Evolutionary conservation across 2,113 vertebrate genomes (phyloP).

Genomic region (Mirounga angustirostris): DNA sequence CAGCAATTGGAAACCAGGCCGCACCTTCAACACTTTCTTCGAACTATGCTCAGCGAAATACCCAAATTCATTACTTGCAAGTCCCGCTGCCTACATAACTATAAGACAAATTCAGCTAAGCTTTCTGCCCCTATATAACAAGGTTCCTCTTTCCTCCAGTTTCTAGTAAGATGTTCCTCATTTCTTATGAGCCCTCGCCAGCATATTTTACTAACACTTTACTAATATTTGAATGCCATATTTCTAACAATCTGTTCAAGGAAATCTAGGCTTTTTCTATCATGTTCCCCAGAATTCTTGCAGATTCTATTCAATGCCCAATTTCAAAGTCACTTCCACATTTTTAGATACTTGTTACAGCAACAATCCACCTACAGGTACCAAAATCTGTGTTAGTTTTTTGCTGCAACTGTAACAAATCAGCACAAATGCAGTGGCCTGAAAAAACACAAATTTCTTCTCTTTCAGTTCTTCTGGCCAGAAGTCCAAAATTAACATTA

Average conservation of each 20-base stretch:
- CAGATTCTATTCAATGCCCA: background rate
- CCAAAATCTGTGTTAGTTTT: background rate
- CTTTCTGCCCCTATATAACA: background rate
- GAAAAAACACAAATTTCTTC: background rate
- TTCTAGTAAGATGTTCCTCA: background rate
- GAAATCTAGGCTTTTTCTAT: background rate
- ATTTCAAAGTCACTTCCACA: conserved; percentile 4
- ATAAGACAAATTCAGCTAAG: background rate
- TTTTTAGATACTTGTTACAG: background rate
- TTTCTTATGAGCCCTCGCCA: background rate
- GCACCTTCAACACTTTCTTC: background rate
- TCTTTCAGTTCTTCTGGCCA: background rate
- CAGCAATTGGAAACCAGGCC: background rate
- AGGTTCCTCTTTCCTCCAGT: background rate
- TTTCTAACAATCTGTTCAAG: background rate
- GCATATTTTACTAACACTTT: background rate
- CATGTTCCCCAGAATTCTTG: background rate
- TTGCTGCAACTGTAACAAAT: background rate
- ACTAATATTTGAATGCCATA: background rate
- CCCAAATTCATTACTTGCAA: background rate
- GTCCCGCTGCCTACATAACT: background rate
- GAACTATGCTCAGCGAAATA: background rate
- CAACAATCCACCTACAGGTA: background rate
- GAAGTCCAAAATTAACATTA: background rate
- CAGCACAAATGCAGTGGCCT: background rate